Conservation (phyloP, 1,140 invertebrate genomes). For the Portunus trituberculatus region DNA sequence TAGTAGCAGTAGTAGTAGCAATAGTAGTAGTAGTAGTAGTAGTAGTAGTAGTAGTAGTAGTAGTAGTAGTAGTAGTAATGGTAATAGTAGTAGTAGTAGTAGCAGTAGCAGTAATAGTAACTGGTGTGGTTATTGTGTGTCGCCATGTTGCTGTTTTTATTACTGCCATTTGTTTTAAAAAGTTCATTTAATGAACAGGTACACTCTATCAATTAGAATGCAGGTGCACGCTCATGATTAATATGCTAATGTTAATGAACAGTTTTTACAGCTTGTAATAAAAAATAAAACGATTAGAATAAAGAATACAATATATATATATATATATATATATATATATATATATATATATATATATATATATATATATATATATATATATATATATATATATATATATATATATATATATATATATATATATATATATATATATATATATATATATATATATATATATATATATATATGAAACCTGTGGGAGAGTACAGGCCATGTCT, state of each 20-base stretch:
- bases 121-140: no score
- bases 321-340: conserved; percentile 29
- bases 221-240: conserved; percentile 15
- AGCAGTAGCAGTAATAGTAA: not conserved
- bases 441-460: conserved; percentile 52
- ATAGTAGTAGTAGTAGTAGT: not conserved
- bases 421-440: conserved; percentile 45
- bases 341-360: conserved; percentile 60
- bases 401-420: conserved; percentile 36
- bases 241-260: conserved; percentile 44
- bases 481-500: no score
- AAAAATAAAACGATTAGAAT: not conserved
- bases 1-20: not conserved
- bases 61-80: not conserved
- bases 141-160: no score
- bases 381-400: conserved; percentile 35
- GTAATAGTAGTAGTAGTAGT: not conserved
- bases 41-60: not conserved
- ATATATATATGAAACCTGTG: not conserved
- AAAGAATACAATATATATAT: not conserved
- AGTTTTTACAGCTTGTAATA: conserved; percentile 28
- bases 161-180: no score
- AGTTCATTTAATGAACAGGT: not conserved
- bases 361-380: conserved; percentile 58
- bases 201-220: conserved; percentile 35